Base-by-base conservation (phyloP, 2,797 vertebrate species). In the Ctenopoma multispine region DNA sequence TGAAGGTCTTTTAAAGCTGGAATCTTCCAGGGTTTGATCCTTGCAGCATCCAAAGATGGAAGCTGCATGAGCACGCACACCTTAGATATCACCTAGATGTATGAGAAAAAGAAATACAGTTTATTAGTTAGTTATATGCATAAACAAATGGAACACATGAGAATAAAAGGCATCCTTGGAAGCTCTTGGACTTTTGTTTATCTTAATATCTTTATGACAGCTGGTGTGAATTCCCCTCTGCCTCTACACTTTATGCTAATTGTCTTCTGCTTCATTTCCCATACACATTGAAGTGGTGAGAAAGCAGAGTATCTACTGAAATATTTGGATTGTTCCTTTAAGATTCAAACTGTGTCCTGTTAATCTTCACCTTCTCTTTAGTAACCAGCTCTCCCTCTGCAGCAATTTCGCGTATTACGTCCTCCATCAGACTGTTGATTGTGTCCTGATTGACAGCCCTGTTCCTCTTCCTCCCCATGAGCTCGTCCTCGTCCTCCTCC, bases 381-480 rank as follows among this genome's bases (percentile, higher is more conserved):
- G 93, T 95, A 67, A 95, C 94, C 38, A 90, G 81, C 31, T 95
- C 93, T 82, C 94, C 93, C n/a, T 93, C 90, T 2, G 84, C 34
- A 6, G 94, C 85, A 0, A 95, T 82, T 7, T 92, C 87, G 56
- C 92, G 89, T 43, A 91, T 94, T 50, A 91, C 88, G 1, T 90
- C 87, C 46, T 94, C 77, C 27, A 79, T 89, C 75, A 94, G 79
- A 53, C 43, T 87, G 81, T 93, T 93, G 55, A 94, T 75, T 0
- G n/a, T 63, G 0, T 89, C 82, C 3, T 41, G 14, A 61, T 81
- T 78, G 49, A 88, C 9, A 13, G 11, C 17, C 44, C 57, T 82
- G 36, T 49, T 81, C 60, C 57, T 78, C 65, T 59, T 65, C 47
- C 69, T 66, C 13, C 51, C 55, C 21, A 2, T 4, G 10, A 7